Conservation (phyloP, 2,113 vertebrate genomes). For the Cephalopholis sonnerati region DNA sequence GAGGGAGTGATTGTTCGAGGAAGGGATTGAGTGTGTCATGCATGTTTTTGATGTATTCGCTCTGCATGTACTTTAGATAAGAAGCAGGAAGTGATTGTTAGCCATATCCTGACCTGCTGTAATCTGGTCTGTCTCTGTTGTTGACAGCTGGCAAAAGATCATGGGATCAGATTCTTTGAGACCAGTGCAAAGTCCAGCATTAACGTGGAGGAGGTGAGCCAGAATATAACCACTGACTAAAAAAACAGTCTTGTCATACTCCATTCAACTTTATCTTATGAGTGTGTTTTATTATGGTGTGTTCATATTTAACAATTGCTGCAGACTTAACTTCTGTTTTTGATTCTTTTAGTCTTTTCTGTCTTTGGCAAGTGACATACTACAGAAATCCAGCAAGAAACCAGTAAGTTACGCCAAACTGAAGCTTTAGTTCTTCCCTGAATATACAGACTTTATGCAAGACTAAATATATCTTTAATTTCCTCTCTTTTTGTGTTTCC, state of each 20-base stretch:
- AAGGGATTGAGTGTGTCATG: background rate
- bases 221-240: background rate
- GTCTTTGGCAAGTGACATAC: slow-evolving; percentile 90
- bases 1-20: slow-evolving; percentile 13
- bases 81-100: slow-evolving; percentile 44
- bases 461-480: background rate
- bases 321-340: background rate
- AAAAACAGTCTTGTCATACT: background rate
- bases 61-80: slow-evolving; percentile 52
- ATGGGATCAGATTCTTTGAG: slow-evolving; percentile 95
- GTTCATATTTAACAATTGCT: background rate
- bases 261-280: background rate
- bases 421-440: background rate
- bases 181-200: slow-evolving; percentile 92
- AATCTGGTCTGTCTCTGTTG: slow-evolving; percentile 47
- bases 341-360: slow-evolving; percentile 86
- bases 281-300: background rate
- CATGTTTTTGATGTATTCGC: background rate
- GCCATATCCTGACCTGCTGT: slow-evolving; percentile 24
- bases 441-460: background rate
- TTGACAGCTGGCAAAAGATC: slow-evolving; percentile 90
- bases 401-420: slow-evolving; percentile 78
- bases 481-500: slow-evolving; percentile 10
- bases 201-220: slow-evolving; percentile 86
- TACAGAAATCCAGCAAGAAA: slow-evolving; percentile 89